phyloP scores from a whole-genome alignment of 2,113 vertebrate species.

The Spermophilus dauricus region DNA sequence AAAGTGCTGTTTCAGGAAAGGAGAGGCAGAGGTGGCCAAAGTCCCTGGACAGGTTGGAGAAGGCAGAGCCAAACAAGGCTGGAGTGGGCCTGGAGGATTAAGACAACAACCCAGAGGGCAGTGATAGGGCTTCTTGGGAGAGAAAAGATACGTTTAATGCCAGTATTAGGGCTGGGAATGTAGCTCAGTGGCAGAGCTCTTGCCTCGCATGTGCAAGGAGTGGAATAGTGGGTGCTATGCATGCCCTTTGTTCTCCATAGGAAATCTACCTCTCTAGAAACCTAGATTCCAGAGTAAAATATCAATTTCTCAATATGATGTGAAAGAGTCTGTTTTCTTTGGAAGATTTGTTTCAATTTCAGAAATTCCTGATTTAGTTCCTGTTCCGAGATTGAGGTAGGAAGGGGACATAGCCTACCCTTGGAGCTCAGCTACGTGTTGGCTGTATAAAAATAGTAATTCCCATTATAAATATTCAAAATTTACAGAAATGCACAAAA shows the following conservation, averaged over 20 bases:
- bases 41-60: neutral
- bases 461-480: slow-evolving; percentile 21
- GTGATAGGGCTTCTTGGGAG: neutral
- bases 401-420: neutral
- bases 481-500: neutral
- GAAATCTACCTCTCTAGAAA: slow-evolving; percentile 22
- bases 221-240: neutral
- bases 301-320: neutral
- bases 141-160: neutral
- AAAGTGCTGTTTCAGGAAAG: neutral
- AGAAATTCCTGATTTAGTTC: neutral
- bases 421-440: neutral
- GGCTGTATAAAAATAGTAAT: neutral
- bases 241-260: neutral
- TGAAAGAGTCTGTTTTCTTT: slow-evolving; percentile 3
- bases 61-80: neutral
- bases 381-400: neutral
- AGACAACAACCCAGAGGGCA: neutral
- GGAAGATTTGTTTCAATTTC: neutral
- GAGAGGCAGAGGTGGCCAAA: neutral
- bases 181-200: too few species aligned
- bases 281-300: slow-evolving; percentile 2
- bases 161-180: neutral
- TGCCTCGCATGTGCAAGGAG: too few species aligned
- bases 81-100: neutral